Base-by-base conservation (phyloP, 23 tunicate genomes). In the Botrylloides violaceus region DNA sequence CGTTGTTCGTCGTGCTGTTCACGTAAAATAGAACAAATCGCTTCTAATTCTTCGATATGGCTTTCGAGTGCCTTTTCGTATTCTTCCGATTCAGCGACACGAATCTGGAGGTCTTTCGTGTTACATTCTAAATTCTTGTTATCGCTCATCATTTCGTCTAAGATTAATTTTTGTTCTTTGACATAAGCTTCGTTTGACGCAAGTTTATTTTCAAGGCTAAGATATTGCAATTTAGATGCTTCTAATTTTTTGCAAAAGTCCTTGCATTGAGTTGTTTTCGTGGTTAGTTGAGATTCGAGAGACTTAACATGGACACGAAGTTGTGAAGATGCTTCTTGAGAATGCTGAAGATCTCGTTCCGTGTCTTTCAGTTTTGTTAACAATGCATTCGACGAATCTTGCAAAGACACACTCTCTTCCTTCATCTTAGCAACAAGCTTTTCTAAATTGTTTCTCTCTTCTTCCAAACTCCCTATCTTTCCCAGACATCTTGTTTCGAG, bases 1-100 rank as follows among this genome's bases (percentile, higher is more conserved):
- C 33, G 70, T 63, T 63, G 70, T 63, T 63, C 70, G 33, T 63
- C 70, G 29, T 63, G 70, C 33, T 63, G 70, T 28, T 63, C 70
- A 3, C 70, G 70, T 3, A 63, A 34, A 4, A 63, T 63, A 3
- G 70, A 63, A 9, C 70, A 63, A 29, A 63, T 63, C 33, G 70
- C 70, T 33, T 63, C 70, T 63, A 63, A 63, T 31, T 63, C 70
- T 31, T 31, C 70, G 3, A 63, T 33, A 63, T 63, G 70, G 32
- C 33, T 33, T 63, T 63, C 70, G 18, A 63, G 35, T 3, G 70
- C 70, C 9, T 63, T 63, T 31, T 63, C 70, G 29, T 63, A 63
- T 27, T 31, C 70, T 63, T 63, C 70, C 7, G 70, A 63, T 63
- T 63, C 70, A 3, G 70, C 70, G 20, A 31, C 70, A 4, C 33